A percentile compares a stretch with the other conserved stretches of the same genome.
Evolutionary conservation across 2,888 invertebrate genomes (phyloP).

Genomic region (Tortrix viridana): DNA sequence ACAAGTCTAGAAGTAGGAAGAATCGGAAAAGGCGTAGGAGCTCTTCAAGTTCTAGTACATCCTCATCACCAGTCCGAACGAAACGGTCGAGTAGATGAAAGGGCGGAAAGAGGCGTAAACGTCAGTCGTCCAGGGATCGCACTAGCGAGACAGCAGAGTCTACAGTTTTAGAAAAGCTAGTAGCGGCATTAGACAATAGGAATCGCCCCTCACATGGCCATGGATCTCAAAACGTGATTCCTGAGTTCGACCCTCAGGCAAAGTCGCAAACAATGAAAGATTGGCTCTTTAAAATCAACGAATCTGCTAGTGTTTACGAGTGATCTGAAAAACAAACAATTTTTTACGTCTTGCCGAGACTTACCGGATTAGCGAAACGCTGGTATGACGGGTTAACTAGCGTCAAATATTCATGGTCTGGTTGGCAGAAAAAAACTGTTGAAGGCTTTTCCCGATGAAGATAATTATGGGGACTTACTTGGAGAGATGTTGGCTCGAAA

Average conservation of each 20-base stretch:
- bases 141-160: neutral
- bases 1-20: neutral
- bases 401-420: no score
- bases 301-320: constrained; percentile 4
- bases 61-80: neutral
- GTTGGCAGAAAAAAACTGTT: constrained; percentile 39
- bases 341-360: constrained; percentile 38
- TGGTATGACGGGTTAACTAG: constrained; percentile 41
- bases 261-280: constrained; percentile 6
- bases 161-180: neutral
- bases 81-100: neutral
- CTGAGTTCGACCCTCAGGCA: constrained; percentile 6
- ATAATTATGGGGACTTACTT: constrained; percentile 39
- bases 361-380: constrained; percentile 38
- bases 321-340: constrained; percentile 12
- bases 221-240: constrained; percentile 2
- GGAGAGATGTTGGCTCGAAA: constrained; percentile 40
- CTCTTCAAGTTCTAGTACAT: neutral
- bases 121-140: neutral
- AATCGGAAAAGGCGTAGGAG: neutral
- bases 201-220: neutral
- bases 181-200: neutral
- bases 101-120: neutral
- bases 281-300: constrained; percentile 13
- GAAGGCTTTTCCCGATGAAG: constrained; percentile 38